These are phyloP conservation scores for Drosophila leonis DNA, from an alignment of 2,888 invertebrate genomes.

Conservation along the genomic window DNA sequence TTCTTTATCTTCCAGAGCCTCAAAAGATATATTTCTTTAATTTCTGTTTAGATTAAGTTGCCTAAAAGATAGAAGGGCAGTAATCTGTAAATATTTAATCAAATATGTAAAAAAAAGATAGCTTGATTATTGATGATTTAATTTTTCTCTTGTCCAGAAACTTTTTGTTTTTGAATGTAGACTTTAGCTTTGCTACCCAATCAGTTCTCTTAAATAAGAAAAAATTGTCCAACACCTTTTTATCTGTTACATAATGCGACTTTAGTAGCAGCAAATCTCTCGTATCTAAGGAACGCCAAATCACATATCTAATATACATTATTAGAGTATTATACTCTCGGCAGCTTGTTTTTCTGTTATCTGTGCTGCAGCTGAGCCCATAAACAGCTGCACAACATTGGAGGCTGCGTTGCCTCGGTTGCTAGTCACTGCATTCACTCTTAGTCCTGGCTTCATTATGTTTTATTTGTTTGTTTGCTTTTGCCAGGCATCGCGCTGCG, in stretches of 20 bases:
- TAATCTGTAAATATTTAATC: no score
- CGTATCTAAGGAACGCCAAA: neutral
- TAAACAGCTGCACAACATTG: constrained; percentile 44
- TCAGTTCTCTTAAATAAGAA: neutral
- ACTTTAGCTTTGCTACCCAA: no score
- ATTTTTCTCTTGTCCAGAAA: no score
- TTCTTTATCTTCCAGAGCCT: no score
- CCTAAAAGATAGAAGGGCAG: no score
- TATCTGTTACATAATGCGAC: neutral
- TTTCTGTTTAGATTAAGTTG: no score
- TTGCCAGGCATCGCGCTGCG: constrained; percentile 29
- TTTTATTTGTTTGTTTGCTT: constrained; percentile 67
- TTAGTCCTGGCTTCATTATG: constrained; percentile 57
- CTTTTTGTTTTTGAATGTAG: no score
- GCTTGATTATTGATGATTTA: no score
- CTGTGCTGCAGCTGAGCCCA: constrained; percentile 38
- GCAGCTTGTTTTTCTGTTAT: constrained; percentile 7
- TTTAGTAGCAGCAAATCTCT: neutral
- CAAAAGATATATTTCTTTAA: no score
- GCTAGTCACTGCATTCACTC: constrained; percentile 35
- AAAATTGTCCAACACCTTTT: neutral
- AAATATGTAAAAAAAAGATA: no score
- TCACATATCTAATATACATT: no score
- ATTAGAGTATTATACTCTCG: neutral
- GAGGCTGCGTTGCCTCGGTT: constrained; percentile 1